Base-by-base conservation (phyloP, 2,113 vertebrate genomes). In the Etheostoma spectabile region DNA sequence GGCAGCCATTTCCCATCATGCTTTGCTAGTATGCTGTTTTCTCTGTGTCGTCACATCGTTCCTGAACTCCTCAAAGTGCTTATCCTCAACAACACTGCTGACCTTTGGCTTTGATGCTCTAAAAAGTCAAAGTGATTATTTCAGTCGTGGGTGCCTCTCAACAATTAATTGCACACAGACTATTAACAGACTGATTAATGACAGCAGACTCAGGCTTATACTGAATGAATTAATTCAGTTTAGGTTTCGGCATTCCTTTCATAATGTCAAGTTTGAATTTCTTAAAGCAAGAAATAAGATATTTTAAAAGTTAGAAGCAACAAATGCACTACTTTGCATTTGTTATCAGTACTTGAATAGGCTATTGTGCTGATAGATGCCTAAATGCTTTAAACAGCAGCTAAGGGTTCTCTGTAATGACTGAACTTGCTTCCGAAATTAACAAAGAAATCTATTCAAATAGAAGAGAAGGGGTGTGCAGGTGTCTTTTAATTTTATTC, bases 401-500 rank as follows among this genome's bases (percentile, higher is more conserved):
- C 87, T 88, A 16, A 42, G 73, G 82, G 85, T 78, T 85, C 67
- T 83, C 48, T 74, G 79, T 90, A 88, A 90, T 73, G 89, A 84
- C 91, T 88, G 89, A 88, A 92, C 85, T 83, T 74, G 74, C 85
- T 83, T 82, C 77, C 75, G 73, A 91, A 91, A 89, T 91, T 76
- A 90, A 94, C 92, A 93, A 93, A 95, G 90, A 91, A 72, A 78
- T 90, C 82, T 80, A 92, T 92, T 92, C 86, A 93, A 84, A 84
- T 59, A 82, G 77, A 87, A 77, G 55, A 89, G 74, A 86, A 73
- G 89, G 89, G 89, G 85, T 89, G 88, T 84, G 88, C 93, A 94
- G 93, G 93, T 95, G 92, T 92, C 86, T 92, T 88, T 92, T 93
- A 91, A 94, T 93, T 91, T 89, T 93, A 94, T 95, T 94, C 91